Percentiles rank a stretch among this genome's conserved stretches.
These are phyloP conservation scores for Thunnus maccoyii DNA, from an alignment of 2,113 vertebrate genomes.

Conservation along the genomic window DNA sequence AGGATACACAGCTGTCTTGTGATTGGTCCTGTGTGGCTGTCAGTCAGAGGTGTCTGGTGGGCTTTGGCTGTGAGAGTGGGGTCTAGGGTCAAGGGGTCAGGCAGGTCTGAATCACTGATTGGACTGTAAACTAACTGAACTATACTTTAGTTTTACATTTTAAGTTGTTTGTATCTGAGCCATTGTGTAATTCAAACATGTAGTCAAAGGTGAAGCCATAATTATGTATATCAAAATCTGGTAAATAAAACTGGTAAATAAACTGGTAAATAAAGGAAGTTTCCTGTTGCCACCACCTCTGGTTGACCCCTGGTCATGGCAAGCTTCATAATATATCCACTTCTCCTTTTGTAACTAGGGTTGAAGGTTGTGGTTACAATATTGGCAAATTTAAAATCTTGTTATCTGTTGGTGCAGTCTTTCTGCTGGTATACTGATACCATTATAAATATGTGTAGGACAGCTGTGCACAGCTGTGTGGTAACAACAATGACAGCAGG, in stretches of 20 bases:
- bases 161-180: not conserved
- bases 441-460: not conserved
- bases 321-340: no score
- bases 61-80: constrained; percentile 14
- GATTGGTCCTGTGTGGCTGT: constrained; percentile 55
- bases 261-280: no score
- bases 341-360: not conserved
- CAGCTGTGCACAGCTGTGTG: constrained; percentile 35
- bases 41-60: constrained; percentile 17
- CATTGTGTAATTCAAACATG: not conserved
- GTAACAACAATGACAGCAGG: constrained; percentile 35
- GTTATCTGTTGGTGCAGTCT: not conserved
- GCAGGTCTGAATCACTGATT: not conserved
- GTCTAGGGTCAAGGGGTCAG: constrained; percentile 47
- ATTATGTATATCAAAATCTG: no score
- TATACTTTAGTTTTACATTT: not conserved
- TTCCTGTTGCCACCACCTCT: no score
- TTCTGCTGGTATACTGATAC: not conserved
- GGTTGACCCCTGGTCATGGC: no score
- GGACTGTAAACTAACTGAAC: not conserved
- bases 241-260: no score
- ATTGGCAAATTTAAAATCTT: not conserved
- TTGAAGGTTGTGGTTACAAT: not conserved
- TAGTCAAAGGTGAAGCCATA: no score
- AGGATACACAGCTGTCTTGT: constrained; percentile 15